Base-by-base conservation (phyloP, 2,113 vertebrate genomes). In the Lota lota region DNA sequence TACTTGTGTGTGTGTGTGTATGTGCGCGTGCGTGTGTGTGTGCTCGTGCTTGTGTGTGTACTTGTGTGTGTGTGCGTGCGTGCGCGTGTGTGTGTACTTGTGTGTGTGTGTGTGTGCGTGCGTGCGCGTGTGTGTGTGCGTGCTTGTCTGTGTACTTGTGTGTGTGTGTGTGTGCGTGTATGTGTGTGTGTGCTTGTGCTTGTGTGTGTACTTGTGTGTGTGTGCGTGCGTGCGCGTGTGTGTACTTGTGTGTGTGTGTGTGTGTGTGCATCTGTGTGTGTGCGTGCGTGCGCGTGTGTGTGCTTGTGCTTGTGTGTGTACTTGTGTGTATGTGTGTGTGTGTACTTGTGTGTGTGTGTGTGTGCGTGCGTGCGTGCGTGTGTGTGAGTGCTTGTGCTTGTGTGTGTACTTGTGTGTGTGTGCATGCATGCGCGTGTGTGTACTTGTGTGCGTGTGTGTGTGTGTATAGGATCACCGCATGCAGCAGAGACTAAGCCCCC, bases 401-500 rank as follows among this genome's bases (percentile, higher is more conserved):
- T n/a, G 4, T 36, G n/a, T 63, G 24, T 63, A 7, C 36, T 15
- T 62, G 24, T 63, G 24, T 63, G 61, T 63, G 28, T 33, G 28
- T 33, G 60, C 1, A 0, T 18, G 0, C 11, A 0, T 21, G 16
- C 24, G 19, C 60, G 50, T 58, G 64, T 79, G 54, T 17, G 0
- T 16, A 1, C 18, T 10, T 59, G 19, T 61, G 60, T 58, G 62
- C 76, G 61, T 70, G 28, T 72, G 3, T 61, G 66, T 17, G 10
- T 65, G n/a, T 62, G 53, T 64, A 57, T 78, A 89, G 89, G 76
- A 22, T 19, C 66, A 36, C 80, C 75, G 76, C 77, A 18, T 33
- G 1, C 56, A 59, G 67, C 57, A 54, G 72, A 72, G 24, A 66
- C 19, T 3, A 73, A 78, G 59, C 33, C 64, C 54, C 51, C 67